Evolutionary conservation across 2,113 vertebrate genomes (phyloP), one percentile per base, ranked within the genome.

Genomic region (Psilopsiagon aurifrons): DNA sequence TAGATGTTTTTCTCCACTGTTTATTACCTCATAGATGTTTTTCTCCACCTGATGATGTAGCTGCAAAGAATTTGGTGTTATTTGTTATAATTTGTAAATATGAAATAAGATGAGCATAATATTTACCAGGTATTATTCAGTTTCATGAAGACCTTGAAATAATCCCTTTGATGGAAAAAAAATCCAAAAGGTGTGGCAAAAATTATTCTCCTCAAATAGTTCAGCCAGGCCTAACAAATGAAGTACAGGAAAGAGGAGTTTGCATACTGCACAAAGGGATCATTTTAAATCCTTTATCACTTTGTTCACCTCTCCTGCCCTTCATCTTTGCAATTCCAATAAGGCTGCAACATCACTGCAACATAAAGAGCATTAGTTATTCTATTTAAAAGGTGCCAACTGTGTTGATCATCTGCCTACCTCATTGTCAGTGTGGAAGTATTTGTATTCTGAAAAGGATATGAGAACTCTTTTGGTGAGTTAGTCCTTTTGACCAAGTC

Each of bases 321-420:
- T 93, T 90, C 73, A 54, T 86, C 77, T 96, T 94, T 94, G 83
- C 80, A 97, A 95, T 96, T 96, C 92, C 77, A 93, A 79, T 94
- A 92, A 84, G 83, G 57, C 52, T 92, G 76, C 52, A 93, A 81
- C 92, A 93, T 74, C 60, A 49, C 51, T 64, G 79, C 76, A 76
- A 91, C 83, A 93, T 47, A 82, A 96, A 95, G 69, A 93, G 37
- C 70, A 79, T 95, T 95, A 94, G 44, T 86, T 70, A 84, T 87
- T 95, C 66, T 96, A 82, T 95, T 94, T 78, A 89, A 96, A 91
- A 92, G 66, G 52, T 94, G 83, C 69, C 90, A 94, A 62, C 73
- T 55, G 18, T 83, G 83, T 83, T 95, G 76, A 92, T 95, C 51
- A 31, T 84, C 92, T 92, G 46, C 55, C 35, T 93, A 25, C 43